phyloP scores from a whole-genome alignment of 2,888 invertebrate species.

The Elegia similella region DNA sequence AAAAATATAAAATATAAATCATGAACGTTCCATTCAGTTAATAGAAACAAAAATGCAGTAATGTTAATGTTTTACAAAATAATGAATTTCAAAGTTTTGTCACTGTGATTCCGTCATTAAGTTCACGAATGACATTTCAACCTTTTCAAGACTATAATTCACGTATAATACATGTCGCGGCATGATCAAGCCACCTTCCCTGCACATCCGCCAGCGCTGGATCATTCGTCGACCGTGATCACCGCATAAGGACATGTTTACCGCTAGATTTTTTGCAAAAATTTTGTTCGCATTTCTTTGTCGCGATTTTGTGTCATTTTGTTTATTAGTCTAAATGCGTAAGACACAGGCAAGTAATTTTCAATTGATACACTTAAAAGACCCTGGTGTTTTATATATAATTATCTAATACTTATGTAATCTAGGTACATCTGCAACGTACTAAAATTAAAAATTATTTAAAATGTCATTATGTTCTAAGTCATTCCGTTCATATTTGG shows the following conservation, averaged over 20 bases:
- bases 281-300: neutral
- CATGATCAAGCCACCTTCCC: neutral
- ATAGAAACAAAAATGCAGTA: neutral
- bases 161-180: neutral
- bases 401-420: neutral
- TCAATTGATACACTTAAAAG: conserved; percentile 1
- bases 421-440: neutral
- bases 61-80: neutral
- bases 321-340: neutral
- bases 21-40: neutral
- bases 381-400: neutral
- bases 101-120: conserved; percentile 1
- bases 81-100: conserved; percentile 3
- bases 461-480: neutral
- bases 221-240: neutral
- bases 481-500: too few species aligned
- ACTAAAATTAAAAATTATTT: neutral
- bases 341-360: neutral
- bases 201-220: neutral
- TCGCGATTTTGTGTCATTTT: neutral
- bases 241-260: neutral
- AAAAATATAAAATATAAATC: neutral
- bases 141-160: neutral
- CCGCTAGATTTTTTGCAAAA: neutral
- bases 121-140: conserved; percentile 1